Evolutionary conservation across 2,888 invertebrate species (phyloP).

Genomic region (Callyntrura sp.): DNA sequence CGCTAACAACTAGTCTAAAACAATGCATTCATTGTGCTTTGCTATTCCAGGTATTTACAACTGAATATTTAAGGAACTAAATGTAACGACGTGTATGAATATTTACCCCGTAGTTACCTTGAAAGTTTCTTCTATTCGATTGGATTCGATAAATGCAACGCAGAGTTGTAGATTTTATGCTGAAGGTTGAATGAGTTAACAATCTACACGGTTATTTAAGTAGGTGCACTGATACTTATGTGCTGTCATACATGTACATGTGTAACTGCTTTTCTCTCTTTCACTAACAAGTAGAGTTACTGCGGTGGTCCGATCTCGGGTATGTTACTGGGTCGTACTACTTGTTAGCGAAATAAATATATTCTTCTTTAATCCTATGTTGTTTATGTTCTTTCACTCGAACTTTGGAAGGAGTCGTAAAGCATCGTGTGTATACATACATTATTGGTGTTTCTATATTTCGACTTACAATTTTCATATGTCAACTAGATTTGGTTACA

Average conservation of each 20-base stretch:
- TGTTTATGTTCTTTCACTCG: too few relatives aligned
- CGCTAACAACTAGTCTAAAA: not conserved
- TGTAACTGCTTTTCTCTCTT: not conserved
- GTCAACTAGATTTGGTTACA: too few relatives aligned
- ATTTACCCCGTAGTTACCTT: constrained; percentile 18
- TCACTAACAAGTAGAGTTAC: not conserved
- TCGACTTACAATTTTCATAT: too few relatives aligned
- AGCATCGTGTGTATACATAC: too few relatives aligned
- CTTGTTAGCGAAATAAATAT: too few relatives aligned
- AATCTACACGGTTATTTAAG: constrained; percentile 75
- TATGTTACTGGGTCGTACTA: too few relatives aligned
- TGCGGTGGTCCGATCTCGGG: too few relatives aligned
- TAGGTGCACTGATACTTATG: constrained; percentile 7
- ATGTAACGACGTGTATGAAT: constrained; percentile 47
- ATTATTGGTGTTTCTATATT: too few relatives aligned
- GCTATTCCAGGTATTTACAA: not conserved
- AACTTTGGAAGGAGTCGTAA: too few relatives aligned
- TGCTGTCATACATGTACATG: not conserved
- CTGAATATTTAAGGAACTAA: constrained; percentile 63
- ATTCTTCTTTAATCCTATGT: too few relatives aligned
- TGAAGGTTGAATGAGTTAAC: constrained; percentile 55
- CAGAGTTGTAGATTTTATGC: not conserved
- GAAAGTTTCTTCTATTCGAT: not conserved
- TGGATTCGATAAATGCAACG: too few relatives aligned
- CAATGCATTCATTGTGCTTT: not conserved